Evolutionary conservation across 2,797 vertebrate genomes (phyloP), one percentile per base, ranked within the genome.

Genomic region (Muscicapa striata): DNA sequence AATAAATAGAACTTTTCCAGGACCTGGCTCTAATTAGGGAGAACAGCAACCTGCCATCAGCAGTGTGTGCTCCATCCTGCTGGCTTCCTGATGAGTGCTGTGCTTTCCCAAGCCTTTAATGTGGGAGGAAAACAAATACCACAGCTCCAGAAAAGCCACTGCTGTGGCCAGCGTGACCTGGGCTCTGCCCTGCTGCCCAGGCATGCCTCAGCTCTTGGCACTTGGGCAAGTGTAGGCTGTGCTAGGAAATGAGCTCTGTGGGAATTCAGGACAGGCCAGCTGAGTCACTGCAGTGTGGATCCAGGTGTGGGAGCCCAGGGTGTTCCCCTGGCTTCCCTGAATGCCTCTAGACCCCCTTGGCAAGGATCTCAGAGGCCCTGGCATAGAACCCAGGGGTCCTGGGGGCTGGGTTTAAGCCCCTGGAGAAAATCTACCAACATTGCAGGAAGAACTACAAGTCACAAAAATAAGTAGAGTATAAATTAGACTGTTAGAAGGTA

Each of bases 21-120:
- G 49, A 36, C 64, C 49, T 68, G 55, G 6, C 22, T 86, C 81
- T 94, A 85, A 81, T 86, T 73, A 91, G 76, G 87, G 84, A 63
- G 58, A 93, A 8, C n/a, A 88, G 43, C 51, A 84, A 58, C 54
- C 27, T 32, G 15, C 68, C 26, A 3, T 70, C 70, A 69, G 66
- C 2, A 0, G 38, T 7, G 3, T 46, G 5, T 0, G 0, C 63
- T 87, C 69, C 48, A 27, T 69, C 76, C 88, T 78, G 46, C 87
- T 69, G 40, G 19, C 66, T 78, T 91, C 78, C 66, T 87, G 76
- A 87, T 1, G 11, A 45, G 43, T 1, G 8, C 79, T 58, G 30
- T 55, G 77, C 73, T 67, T 75, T 88, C 43, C n/a, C 36, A 64
- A 69, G 55, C 51, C 62, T 72, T 78, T 66, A 73, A 59, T 1